A percentile compares a stretch with the other conserved stretches of the same genome.
Conservation (phyloP, 2,888 invertebrate species). For the Patella caerulea region DNA sequence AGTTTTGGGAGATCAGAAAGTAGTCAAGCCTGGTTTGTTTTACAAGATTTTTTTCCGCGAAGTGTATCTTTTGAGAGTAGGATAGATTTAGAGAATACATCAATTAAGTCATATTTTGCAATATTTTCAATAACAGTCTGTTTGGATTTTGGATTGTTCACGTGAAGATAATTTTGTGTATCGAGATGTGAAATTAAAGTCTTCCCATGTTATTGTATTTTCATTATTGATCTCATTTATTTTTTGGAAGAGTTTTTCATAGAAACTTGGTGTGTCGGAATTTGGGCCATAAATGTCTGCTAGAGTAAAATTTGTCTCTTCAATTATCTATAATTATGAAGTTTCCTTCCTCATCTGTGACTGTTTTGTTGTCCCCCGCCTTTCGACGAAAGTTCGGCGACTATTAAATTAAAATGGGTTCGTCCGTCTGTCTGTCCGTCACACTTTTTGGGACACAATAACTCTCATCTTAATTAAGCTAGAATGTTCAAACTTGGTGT, state of each 20-base stretch:
- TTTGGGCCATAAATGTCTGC: background rate
- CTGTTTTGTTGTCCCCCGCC: background rate
- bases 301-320: background rate
- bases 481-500: no score
- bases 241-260: background rate
- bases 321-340: background rate
- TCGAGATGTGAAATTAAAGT: no score
- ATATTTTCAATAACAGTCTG: conserved; percentile 11
- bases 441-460: no score
- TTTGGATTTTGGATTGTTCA: conserved; percentile 6
- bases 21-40: background rate
- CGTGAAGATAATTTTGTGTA: no score
- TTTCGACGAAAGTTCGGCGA: no score
- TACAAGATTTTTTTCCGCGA: background rate
- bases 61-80: background rate
- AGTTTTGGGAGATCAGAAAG: background rate
- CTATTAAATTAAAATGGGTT: no score
- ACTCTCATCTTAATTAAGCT: no score
- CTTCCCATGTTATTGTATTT: background rate
- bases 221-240: background rate
- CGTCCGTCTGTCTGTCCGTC: no score
- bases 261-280: background rate
- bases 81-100: background rate
- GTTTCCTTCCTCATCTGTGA: background rate
- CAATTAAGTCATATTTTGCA: background rate